Conservation (phyloP, 1,140 invertebrate genomes). For the Pomacea maculata region DNA sequence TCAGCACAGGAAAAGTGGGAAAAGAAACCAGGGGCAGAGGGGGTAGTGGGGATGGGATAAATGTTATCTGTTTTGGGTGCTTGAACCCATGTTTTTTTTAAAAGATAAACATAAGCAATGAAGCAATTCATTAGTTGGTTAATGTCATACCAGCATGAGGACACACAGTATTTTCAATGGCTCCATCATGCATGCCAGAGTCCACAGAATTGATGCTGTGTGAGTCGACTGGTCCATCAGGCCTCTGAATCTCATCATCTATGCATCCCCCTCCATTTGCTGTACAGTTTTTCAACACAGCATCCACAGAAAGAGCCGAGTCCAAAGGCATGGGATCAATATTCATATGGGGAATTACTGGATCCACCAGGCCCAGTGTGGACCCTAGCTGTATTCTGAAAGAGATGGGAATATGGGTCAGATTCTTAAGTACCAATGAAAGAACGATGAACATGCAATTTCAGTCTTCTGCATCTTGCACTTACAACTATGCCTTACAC, state of each 20-base stretch:
- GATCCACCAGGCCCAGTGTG: constrained; percentile 82
- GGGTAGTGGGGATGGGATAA: no score
- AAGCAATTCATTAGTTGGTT: no score
- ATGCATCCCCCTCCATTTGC: not conserved
- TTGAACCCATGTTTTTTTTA: no score
- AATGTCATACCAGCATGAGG: no score
- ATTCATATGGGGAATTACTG: constrained; percentile 81
- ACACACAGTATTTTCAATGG: not conserved
- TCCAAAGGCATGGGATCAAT: constrained; percentile 67
- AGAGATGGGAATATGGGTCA: constrained; percentile 6
- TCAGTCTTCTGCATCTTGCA: no score
- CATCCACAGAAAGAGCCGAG: constrained; percentile 24
- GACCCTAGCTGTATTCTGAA: constrained; percentile 81
- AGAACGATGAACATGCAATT: no score
- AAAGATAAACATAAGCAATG: no score
- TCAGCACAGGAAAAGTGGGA: no score
- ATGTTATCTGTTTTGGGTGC: no score
- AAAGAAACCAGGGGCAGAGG: no score
- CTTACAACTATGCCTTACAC: no score
- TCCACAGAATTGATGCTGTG: constrained; percentile 49
- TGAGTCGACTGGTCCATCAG: constrained; percentile 24
- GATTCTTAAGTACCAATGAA: no score
- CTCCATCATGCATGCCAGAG: constrained; percentile 38
- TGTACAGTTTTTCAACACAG: not conserved
- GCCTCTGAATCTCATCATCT: not conserved